Evolutionary conservation across 2,797 vertebrate genomes (phyloP), one percentile per base, ranked within the genome.

Genomic region (Propithecus perrieri): DNA sequence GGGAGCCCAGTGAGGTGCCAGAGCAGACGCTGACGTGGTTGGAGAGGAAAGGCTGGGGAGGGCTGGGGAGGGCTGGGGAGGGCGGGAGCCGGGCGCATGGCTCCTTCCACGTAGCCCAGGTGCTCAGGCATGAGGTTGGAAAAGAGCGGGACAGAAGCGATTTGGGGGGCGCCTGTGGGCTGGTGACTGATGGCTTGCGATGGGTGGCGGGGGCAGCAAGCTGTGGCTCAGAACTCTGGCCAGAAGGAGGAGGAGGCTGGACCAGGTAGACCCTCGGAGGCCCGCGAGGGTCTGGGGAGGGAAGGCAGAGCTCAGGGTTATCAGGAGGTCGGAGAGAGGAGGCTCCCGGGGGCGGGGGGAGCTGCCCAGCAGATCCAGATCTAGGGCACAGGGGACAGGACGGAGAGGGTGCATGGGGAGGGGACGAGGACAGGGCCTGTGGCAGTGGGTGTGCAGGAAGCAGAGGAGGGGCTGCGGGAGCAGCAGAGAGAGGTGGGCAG

Each of bases 41-140:
- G 50, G 65, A 14, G 76, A 46, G n/a, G 1, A 14, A 22, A 43
- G 13, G 33, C 14, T 11, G 20, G 85, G 41, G n/a, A n/a, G n/a
- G n/a, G n/a, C n/a, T n/a, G 38, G 41, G 41, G 22, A 28, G 24
- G 35, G 4, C 14, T 15, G 17, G 9, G 61, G 18, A 5, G 5
- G 26, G 0, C 0, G 1, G 88, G 28, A 38, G 10, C 50, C 1
- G 24, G 24, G 33, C 1, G 18, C 26, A 9, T 13, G n/a, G 38
- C 30, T 65, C 76, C 11, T 2, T n/a, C 8, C 7, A 12, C 0
- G 0, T 5, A 30, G 1, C 9, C 33, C 57, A 5, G 3, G 35
- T 3, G 53, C 38, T 43, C 35, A 43, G 65, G 53, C 15, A 6
- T 3, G 50, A 6, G 12, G 12, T 0, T 7, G 65, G 18, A 59